Percentiles rank a stretch among this genome's conserved stretches.
phyloP scores from a whole-genome alignment of 2,113 vertebrate species.

The Sakesphorus luctuosus region DNA sequence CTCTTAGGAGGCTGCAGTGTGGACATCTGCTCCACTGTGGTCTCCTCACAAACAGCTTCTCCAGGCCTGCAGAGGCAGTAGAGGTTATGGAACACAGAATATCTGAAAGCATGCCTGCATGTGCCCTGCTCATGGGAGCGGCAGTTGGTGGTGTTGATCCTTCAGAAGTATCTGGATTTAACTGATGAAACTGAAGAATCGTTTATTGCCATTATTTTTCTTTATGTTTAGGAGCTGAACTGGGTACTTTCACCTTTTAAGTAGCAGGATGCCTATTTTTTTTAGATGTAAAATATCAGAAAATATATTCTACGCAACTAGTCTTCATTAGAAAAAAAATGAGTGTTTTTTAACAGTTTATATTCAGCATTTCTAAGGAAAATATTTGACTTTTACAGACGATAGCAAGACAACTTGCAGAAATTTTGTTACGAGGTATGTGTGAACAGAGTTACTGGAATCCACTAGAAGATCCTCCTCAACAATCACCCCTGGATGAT shows the following conservation, averaged over 20 bases:
- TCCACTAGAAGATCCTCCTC: slow-evolving; percentile 92
- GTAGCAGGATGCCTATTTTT: neutral
- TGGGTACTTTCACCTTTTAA: neutral
- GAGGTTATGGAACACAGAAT: neutral
- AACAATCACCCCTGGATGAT: slow-evolving; percentile 92
- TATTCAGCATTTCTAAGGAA: neutral
- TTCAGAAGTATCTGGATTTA: neutral
- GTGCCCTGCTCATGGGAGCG: neutral
- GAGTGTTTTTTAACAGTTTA: neutral
- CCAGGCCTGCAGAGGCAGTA: neutral
- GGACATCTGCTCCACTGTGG: neutral
- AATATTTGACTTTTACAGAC: slow-evolving; percentile 79
- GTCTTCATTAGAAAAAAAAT: neutral
- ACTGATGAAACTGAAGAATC: neutral
- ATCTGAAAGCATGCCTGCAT: neutral
- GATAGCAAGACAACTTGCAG: slow-evolving; percentile 95
- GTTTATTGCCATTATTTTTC: neutral
- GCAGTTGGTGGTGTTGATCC: neutral
- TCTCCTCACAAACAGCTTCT: neutral
- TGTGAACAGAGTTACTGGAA: slow-evolving; percentile 99
- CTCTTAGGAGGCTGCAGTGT: neutral
- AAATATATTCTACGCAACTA: neutral
- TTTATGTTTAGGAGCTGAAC: neutral
- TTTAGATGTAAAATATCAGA: neutral
- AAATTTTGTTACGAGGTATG: slow-evolving; percentile 98